Evolutionary conservation across 2,113 vertebrate species (phyloP).

Genomic region (Nothoprocta pentlandii): DNA sequence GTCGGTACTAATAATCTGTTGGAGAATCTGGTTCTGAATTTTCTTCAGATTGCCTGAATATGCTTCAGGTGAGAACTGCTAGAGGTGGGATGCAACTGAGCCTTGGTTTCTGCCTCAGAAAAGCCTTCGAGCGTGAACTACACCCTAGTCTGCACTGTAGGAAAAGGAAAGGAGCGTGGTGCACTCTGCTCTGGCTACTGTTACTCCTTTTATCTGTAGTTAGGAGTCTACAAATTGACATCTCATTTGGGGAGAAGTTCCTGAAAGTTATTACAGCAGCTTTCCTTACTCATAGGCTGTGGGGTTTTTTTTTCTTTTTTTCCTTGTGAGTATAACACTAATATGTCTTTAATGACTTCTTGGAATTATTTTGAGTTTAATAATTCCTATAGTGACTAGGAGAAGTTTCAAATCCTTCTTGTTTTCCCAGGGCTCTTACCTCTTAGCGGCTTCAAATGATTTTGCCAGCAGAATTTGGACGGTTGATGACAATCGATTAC

Average conservation of each 20-base stretch:
- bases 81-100: not conserved
- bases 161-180: not conserved
- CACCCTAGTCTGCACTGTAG: fast-evolving
- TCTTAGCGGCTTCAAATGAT: slow-evolving; percentile 96
- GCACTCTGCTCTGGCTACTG: not conserved
- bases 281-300: not conserved
- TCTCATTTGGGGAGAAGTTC: not conserved
- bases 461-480: slow-evolving; percentile 99
- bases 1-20: not conserved
- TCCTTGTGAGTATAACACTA: not conserved
- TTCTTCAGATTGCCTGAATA: not conserved
- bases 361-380: not conserved
- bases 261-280: not conserved
- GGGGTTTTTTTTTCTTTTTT: not conserved
- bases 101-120: not conserved
- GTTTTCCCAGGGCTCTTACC: slow-evolving; percentile 87
- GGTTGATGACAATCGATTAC: slow-evolving; percentile 93
- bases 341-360: not conserved
- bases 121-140: not conserved
- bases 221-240: not conserved
- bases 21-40: not conserved
- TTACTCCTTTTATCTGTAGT: not conserved
- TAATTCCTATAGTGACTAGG: not conserved
- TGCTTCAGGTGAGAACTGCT: not conserved
- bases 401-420: slow-evolving; percentile 27